phyloP scores from a whole-genome alignment of 2,113 vertebrate genomes.

The Entomyzon cyanotis region DNA sequence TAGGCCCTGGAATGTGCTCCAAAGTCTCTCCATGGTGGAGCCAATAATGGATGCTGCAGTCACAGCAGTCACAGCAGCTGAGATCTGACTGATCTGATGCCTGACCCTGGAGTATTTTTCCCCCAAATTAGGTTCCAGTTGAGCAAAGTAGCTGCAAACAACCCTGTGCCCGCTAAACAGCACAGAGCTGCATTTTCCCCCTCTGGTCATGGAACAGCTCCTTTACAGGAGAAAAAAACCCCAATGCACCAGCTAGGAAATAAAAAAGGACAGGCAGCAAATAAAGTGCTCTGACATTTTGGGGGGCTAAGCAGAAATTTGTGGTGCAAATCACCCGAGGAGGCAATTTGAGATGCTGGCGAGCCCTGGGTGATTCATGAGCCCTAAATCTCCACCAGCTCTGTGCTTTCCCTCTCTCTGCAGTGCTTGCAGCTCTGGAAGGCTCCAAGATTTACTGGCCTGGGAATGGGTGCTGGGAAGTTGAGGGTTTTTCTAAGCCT shows the following conservation, averaged over 20 bases:
- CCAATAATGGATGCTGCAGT: background rate
- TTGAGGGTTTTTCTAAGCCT: background rate
- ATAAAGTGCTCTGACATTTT: background rate
- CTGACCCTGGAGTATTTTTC: background rate
- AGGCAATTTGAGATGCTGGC: background rate
- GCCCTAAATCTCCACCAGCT: background rate
- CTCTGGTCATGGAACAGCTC: background rate
- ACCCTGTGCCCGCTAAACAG: background rate
- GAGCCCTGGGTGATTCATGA: background rate
- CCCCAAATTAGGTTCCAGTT: background rate
- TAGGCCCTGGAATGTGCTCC: background rate
- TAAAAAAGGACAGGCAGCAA: background rate
- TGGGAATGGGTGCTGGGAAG: background rate
- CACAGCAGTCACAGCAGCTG: background rate
- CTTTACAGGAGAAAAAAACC: background rate
- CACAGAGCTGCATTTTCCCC: background rate
- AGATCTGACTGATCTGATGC: background rate
- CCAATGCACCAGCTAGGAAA: background rate
- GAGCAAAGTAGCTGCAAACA: background rate
- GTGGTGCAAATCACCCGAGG: background rate
- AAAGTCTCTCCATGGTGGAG: rapidly evolving
- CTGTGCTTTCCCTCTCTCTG: background rate
- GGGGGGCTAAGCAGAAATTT: background rate
- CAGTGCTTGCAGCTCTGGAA: rapidly evolving
- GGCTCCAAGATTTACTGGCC: conserved; percentile 20